A percentile compares a stretch with the other conserved stretches of the same genome.
These are phyloP conservation scores for Ephydatia muelleri DNA, from an alignment of 37 sponge, comb jelly and placozoan genomes.

Conservation along the genomic window DNA sequence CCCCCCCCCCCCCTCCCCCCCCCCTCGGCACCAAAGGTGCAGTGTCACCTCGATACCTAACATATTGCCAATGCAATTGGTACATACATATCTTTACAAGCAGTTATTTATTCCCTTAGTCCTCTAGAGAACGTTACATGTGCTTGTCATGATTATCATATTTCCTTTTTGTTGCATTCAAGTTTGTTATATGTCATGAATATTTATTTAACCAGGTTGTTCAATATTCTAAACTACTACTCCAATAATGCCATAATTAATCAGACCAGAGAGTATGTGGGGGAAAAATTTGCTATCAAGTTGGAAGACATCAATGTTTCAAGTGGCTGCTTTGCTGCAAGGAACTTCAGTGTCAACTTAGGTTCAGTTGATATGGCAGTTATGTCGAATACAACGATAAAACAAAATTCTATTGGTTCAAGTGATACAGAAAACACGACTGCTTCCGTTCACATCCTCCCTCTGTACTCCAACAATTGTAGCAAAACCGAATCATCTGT, in stretches of 20 bases:
- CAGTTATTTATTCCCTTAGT: too few relatives aligned
- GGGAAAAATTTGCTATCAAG: constrained; percentile 31
- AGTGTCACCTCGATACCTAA: too few relatives aligned
- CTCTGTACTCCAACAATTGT: background rate
- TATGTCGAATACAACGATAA: background rate
- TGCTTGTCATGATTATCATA: too few relatives aligned
- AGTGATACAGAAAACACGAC: background rate
- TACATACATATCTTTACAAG: too few relatives aligned
- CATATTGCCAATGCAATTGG: too few relatives aligned
- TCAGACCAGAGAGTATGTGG: background rate
- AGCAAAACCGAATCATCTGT: background rate
- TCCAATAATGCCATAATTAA: background rate
- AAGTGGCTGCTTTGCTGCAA: background rate
- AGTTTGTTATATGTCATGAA: too few relatives aligned
- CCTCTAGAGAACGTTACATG: too few relatives aligned
- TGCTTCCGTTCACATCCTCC: background rate
- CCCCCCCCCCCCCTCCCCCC: too few relatives aligned
- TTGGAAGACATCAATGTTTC: constrained; percentile 27
- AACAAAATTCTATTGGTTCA: background rate
- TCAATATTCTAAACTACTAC: background rate
- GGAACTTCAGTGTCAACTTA: constrained; percentile 33
- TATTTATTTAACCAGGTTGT: too few relatives aligned
- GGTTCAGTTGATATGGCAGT: constrained; percentile 22
- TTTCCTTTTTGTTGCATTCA: too few relatives aligned
- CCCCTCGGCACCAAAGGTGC: too few relatives aligned